These are phyloP conservation scores for Chromis chromis DNA, from an alignment of 2,797 vertebrate species.

Conservation along the genomic window DNA sequence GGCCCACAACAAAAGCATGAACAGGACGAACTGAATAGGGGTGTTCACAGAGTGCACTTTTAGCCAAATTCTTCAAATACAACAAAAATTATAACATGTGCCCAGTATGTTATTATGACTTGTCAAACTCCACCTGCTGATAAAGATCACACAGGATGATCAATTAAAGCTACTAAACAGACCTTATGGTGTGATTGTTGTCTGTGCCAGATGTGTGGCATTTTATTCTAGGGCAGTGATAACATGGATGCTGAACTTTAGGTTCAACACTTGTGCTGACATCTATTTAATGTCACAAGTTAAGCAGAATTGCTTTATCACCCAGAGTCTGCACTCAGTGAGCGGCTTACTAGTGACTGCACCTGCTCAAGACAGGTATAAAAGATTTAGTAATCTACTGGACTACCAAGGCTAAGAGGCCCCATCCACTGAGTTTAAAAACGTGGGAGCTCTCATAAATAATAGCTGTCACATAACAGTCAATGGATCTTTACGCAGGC, in stretches of 20 bases:
- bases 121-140: neutral
- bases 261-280: neutral
- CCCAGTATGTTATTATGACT: neutral
- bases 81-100: neutral
- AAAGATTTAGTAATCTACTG: conserved; percentile 53
- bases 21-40: neutral
- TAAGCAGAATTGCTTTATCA: neutral
- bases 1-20: neutral
- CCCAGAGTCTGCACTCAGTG: too few relatives aligned
- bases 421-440: conserved; percentile 41
- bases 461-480: conserved; percentile 48
- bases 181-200: neutral
- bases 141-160: neutral
- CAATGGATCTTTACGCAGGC: conserved; percentile 45
- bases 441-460: conserved; percentile 60
- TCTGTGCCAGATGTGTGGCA: too few relatives aligned
- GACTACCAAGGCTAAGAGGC: conserved; percentile 40
- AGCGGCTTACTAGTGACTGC: conserved; percentile 10
- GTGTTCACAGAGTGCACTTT: neutral
- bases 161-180: neutral
- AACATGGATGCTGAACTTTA: neutral
- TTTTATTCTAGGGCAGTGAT: neutral
- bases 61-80: neutral
- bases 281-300: conserved; percentile 2
- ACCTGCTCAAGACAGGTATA: conserved; percentile 37